Evolutionary conservation across 92 coral and sea anemone genomes (phyloP), one percentile per base, ranked within the genome.

Genomic region (Zoanthus gigantus): DNA sequence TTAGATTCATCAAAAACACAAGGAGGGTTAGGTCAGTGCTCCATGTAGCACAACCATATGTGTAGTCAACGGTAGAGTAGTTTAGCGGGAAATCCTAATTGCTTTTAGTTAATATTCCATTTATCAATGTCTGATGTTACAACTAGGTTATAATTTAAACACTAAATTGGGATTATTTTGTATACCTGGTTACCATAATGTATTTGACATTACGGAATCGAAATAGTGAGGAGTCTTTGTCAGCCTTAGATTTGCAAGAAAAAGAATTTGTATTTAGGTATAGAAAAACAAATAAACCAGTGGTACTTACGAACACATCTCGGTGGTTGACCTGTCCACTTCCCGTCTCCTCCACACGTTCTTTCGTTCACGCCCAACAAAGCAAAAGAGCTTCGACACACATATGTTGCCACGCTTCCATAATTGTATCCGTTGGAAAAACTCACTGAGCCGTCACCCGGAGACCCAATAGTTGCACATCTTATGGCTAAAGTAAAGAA

Each of bases 241-340:
- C 2, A 58, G 5, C 65, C 65, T 37, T 37, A 15, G 15, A 54
- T 54, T 54, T 10, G 60, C 15, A 10, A 15, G 60, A 0, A 37
- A 37, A 37, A 37, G 42, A 37, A 37, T 37, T 37, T 37, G 42
- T 37, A 37, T 37, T 37, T 4, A 37, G 42, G 42, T 50, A 7
- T 50, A 7, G 9, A 50, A 50, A 11, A 7, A 50, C 56, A 3
- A 7, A 50, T 1, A 34, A 32, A 14, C 16, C 78, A 56, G 13
- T 6, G 12, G 12, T 77, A 96, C 99, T 92, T 88, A 96, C 99
- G 96, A 58, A 95, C 94, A 79, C 99, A 96, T 84, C 98, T 82
- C 11, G 99, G 99, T 28, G 96, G 98, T 6, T 85, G 75, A 18
- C 88, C 90, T 74, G 93, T 87, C 99, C 99, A 96, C 58, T 76